These are phyloP conservation scores for Gerris lacustris DNA, from an alignment of 2,888 invertebrate species.

Conservation along the genomic window DNA sequence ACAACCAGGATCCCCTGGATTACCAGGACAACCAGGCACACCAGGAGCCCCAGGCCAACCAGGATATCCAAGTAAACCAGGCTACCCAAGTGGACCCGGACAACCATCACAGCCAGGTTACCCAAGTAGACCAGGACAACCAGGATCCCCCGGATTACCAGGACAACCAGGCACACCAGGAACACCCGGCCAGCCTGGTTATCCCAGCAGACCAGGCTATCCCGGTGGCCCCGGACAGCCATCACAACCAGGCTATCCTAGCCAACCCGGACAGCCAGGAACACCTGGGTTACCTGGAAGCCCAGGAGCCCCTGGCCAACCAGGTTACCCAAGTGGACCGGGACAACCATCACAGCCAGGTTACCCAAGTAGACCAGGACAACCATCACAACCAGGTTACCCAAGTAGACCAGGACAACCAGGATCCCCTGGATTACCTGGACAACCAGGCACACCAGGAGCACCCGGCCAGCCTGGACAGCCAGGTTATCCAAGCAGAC, in stretches of 20 bases:
- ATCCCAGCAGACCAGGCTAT: slow-evolving; percentile 30
- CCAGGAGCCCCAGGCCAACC: slow-evolving; percentile 26
- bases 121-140: slow-evolving; percentile 33
- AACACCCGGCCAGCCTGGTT: slow-evolving; percentile 30
- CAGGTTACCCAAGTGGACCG: slow-evolving; percentile 31
- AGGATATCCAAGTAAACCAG: slow-evolving; percentile 32
- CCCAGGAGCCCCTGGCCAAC: slow-evolving; percentile 25
- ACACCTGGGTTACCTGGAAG: slow-evolving; percentile 28
- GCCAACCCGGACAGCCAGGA: slow-evolving; percentile 22
- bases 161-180: slow-evolving; percentile 34
- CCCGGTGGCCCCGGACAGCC: slow-evolving; percentile 28
- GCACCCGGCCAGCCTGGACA: slow-evolving; percentile 24
- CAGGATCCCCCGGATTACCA: slow-evolving; percentile 31
- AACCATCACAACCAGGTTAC: slow-evolving; percentile 33
- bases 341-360: slow-evolving; percentile 29
- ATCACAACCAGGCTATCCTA: slow-evolving; percentile 20
- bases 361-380: slow-evolving; percentile 30
- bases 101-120: slow-evolving; percentile 29
- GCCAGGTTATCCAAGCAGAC: slow-evolving; percentile 18
- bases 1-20: slow-evolving; percentile 34
- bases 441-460: slow-evolving; percentile 27
- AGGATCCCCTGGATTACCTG: slow-evolving; percentile 37
- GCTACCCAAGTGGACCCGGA: slow-evolving; percentile 30
- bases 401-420: slow-evolving; percentile 38
- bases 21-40: slow-evolving; percentile 36